Base-by-base conservation (phyloP, 2,888 invertebrate species). In the Teinopalpus imperialis region DNA sequence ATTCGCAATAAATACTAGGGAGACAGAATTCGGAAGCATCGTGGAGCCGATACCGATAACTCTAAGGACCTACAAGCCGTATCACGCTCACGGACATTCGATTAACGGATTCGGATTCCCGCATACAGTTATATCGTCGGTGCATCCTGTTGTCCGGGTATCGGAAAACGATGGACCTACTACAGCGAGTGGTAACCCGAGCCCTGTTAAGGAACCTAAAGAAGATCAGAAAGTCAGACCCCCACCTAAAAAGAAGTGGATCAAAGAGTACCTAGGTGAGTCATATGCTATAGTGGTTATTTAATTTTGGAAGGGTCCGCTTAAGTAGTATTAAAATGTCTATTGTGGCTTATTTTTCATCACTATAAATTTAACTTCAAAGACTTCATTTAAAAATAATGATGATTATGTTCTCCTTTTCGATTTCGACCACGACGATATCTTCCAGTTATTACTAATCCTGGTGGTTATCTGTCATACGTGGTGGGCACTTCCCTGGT, bases 161-260 rank as follows among this genome's bases (percentile, higher is more conserved):
- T 57, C 63, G 1, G 72, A 74, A 26, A 57, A 59, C 35, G 73
- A 69, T 36, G 66, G 48, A 24, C 68, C 76, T 5, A 58, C 73
- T 21, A 63, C 76, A 30, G 74, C 79, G n/a, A 58, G 56, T 10
- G 56, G 57, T 21, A 57, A 51, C 44, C 59, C 65, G 7, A 74
- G 61, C 47, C 70, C 70, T 2, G 58, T 61, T 20, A 80, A 70
- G 52, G 63, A 71, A 52, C 69, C 52, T 9, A 75, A 68, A 57
- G 71, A 75, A 29, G 54, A 61, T 53, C 57, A 65, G 53, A 79
- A 66, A 53, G 61, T 78, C 36, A 65, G 71, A 48, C 90, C 92
- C 23, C 91, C 93, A 43, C 93, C 93, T 29, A 94, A 94, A 82
- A 94, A 94, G 86, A 93, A 93, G 74, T 94, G 93, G 93, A 93